Conservation (phyloP, 2,888 invertebrate species). For the Neocrepidodera transversa region DNA sequence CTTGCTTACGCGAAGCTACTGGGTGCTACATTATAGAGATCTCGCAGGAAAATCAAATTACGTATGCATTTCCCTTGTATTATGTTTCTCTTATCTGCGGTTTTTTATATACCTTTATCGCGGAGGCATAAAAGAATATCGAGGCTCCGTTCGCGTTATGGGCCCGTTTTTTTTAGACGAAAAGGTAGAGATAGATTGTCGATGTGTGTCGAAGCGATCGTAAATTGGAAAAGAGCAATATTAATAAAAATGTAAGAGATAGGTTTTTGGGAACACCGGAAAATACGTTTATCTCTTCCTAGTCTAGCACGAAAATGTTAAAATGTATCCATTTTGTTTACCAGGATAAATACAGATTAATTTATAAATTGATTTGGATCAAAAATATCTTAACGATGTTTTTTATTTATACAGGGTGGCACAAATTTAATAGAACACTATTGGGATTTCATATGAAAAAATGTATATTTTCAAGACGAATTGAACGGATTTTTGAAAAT, state of each 20-base stretch:
- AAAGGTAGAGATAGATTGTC: constrained; percentile 52
- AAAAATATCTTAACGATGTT: too few relatives aligned
- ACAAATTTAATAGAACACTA: too few relatives aligned
- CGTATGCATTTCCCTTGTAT: constrained; percentile 58
- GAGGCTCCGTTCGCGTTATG: constrained; percentile 36
- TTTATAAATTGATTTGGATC: too few relatives aligned
- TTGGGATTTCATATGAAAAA: too few relatives aligned
- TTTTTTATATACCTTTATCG: constrained; percentile 57
- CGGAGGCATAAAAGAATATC: constrained; percentile 48
- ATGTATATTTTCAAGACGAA: too few relatives aligned
- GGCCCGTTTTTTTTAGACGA: constrained; percentile 35
- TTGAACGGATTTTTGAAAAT: too few relatives aligned
- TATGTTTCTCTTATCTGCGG: constrained; percentile 54
- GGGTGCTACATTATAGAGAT: constrained; percentile 32
- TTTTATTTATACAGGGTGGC: too few relatives aligned
- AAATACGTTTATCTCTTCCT: constrained; percentile 8
- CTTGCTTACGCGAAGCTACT: background rate
- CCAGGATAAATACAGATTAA: too few relatives aligned
- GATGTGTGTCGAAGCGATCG: constrained; percentile 46
- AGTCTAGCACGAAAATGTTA: constrained; percentile 11
- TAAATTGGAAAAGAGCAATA: constrained; percentile 49
- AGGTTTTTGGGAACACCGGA: constrained; percentile 15
- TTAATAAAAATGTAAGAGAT: constrained; percentile 41
- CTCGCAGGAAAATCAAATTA: constrained; percentile 56
- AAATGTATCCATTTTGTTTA: constrained; percentile 22